A percentile compares a stretch with the other conserved stretches of the same genome.
Evolutionary conservation across 1,140 invertebrate genomes (phyloP).

Genomic region (Orchesella cincta): DNA sequence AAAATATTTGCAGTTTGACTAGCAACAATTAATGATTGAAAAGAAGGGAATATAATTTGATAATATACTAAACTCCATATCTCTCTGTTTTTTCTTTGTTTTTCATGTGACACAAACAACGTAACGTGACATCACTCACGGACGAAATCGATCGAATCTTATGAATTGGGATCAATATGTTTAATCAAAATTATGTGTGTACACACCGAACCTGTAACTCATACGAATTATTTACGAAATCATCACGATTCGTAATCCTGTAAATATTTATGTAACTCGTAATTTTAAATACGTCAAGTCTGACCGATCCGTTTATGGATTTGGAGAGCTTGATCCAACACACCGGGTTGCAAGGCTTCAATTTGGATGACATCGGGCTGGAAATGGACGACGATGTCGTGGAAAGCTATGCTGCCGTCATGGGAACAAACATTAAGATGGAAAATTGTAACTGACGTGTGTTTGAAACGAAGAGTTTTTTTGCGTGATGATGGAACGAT

Average conservation of each 20-base stretch:
- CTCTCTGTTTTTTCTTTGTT: conserved; percentile 15
- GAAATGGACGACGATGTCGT: not conserved
- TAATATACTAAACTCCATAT: not conserved
- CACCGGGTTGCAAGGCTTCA: not conserved
- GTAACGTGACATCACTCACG: not conserved
- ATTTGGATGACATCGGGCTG: not conserved
- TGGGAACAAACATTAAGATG: too few relatives aligned
- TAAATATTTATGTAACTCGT: not conserved
- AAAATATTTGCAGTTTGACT: not conserved
- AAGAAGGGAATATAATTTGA: not conserved
- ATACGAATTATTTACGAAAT: not conserved
- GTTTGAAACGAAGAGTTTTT: too few relatives aligned
- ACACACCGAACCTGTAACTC: not conserved
- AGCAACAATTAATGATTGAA: not conserved
- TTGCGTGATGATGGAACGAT: too few relatives aligned
- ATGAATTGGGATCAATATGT: not conserved
- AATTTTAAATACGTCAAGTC: too few relatives aligned
- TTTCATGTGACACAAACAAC: not conserved
- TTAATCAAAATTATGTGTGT: not conserved
- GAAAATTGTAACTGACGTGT: too few relatives aligned
- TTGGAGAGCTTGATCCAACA: not conserved
- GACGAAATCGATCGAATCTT: not conserved
- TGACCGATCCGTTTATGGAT: not conserved
- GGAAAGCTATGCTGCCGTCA: not conserved
- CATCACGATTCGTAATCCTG: not conserved